Base-by-base conservation (phyloP, 2,888 invertebrate species). In the Rhagophthalmus giganteus region DNA sequence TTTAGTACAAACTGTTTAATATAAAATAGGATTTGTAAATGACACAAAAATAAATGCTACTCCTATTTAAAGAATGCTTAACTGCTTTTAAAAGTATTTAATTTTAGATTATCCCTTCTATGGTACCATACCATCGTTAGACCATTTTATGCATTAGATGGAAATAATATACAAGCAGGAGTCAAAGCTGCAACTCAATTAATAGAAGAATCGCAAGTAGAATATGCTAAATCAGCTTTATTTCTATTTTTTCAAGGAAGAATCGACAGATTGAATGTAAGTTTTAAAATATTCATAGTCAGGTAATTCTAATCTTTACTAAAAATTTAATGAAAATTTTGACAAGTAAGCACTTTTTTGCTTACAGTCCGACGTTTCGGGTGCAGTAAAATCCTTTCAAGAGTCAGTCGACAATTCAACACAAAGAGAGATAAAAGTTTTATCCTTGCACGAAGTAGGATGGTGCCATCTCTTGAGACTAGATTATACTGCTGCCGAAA, bases 91-190 rank as follows among this genome's bases (percentile, higher is more conserved):
- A 30, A n/a, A 5, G 13, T 13, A 10, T 4, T 30, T 2, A 9
- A 46, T 68, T 69, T 20, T 58, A 81, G 81, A 11, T 72, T 83
- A 55, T 77, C 79, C 1, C 66, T 84, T 32, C 67, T 86, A 32
- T 86, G 86, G 84, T 87, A 85, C 65, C 84, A 85, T 63, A 85
- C 85, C 9, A 82, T 85, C 27, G 81, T 85, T 2, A 74, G 83
- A 42, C 86, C 86, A 25, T 83, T 85, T 66, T 85, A 84, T 67
- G 81, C 82, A 1, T 73, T 84, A 7, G 84, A 86, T 65, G 84
- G 83, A 2, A 76, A 75, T 14, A 81, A 82, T 61, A 77, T 82
- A 1, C 74, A 76, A 60, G 80, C 82, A 10, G 84, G 84, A 5
- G 79, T 81, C 1, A 74, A 76, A 30, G 77, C 76, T 2, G 81